A percentile compares a stretch with the other conserved stretches of the same genome.
phyloP scores from a whole-genome alignment of 1,140 invertebrate genomes.

The Drosophila simulans region DNA sequence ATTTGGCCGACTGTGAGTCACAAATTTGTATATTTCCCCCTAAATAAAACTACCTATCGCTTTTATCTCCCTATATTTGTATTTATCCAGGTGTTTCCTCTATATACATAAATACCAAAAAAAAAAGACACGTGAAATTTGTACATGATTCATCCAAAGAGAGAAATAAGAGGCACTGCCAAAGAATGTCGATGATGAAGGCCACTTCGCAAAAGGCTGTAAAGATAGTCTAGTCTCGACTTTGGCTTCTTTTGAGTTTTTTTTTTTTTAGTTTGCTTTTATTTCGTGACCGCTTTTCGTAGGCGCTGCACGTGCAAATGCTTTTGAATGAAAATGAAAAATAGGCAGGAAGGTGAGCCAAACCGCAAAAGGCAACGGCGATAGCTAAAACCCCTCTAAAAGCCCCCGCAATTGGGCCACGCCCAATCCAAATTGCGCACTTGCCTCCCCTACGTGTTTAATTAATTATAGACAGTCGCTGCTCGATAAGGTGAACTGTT shows the following conservation, averaged over 20 bases:
- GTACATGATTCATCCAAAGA: constrained; percentile 57
- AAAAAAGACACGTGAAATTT: constrained; percentile 38
- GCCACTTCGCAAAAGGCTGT: constrained; percentile 61
- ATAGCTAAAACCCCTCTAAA: constrained; percentile 1
- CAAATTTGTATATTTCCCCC: constrained; percentile 5
- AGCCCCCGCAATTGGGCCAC: constrained; percentile 19
- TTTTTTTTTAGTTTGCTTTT: background rate
- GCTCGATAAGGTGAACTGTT: background rate
- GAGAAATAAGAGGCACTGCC: constrained; percentile 17
- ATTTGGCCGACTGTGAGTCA: constrained; percentile 60
- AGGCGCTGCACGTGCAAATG: constrained; percentile 67
- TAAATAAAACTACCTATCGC: constrained; percentile 26
- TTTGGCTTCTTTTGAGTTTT: constrained; percentile 7
- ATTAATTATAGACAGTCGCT: constrained; percentile 50
- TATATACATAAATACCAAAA: constrained; percentile 21
- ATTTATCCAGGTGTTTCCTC: constrained; percentile 79
- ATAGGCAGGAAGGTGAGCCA: constrained; percentile 4
- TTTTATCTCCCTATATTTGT: constrained; percentile 19
- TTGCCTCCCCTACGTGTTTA: constrained; percentile 29
- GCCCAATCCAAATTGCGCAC: constrained; percentile 53
- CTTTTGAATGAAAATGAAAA: constrained; percentile 43
- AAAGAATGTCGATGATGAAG: constrained; percentile 74
- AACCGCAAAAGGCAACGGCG: constrained; percentile 16
- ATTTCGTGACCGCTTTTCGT: constrained; percentile 38
- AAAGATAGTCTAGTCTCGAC: constrained; percentile 1